A percentile compares a stretch with the other conserved stretches of the same genome.
phyloP scores from a whole-genome alignment of 2,888 invertebrate species.

The Harpagoxenus sublaevis region DNA sequence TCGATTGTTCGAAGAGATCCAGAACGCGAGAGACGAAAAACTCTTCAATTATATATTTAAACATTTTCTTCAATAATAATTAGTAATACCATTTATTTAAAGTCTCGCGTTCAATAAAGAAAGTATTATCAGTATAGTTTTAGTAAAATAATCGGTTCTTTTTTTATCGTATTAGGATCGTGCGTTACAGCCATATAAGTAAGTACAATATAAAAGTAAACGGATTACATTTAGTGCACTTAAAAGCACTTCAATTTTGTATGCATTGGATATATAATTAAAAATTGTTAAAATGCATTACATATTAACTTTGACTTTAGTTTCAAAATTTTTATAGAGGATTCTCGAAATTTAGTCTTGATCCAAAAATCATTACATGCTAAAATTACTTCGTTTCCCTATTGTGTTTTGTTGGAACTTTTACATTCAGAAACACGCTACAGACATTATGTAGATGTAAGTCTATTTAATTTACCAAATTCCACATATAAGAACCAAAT shows the following conservation, averaged over 20 bases:
- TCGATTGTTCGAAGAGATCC: constrained; percentile 21
- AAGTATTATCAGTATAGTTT: not conserved
- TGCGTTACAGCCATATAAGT: not conserved
- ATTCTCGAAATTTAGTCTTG: not conserved
- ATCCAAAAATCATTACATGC: not conserved
- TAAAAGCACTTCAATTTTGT: not conserved
- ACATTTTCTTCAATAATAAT: constrained; percentile 5
- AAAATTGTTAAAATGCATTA: not conserved
- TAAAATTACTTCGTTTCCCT: not conserved
- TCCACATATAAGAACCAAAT: constrained; percentile 20
- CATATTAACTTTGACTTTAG: not conserved
- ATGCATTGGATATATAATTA: not conserved
- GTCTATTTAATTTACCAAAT: constrained; percentile 42
- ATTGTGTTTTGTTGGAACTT: not conserved
- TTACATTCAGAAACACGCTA: not conserved
- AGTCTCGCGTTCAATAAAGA: not conserved
- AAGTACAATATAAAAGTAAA: not conserved
- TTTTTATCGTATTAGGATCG: not conserved
- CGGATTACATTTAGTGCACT: not conserved
- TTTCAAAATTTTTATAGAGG: not conserved
- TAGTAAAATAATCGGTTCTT: not conserved
- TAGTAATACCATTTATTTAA: not conserved
- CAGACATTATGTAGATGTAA: not conserved
- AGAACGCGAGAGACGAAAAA: not conserved
- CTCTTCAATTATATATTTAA: not conserved